phyloP scores from a whole-genome alignment of 37 sponge, comb jelly and placozoan genomes.

The Lycopodina hypogea region DNA sequence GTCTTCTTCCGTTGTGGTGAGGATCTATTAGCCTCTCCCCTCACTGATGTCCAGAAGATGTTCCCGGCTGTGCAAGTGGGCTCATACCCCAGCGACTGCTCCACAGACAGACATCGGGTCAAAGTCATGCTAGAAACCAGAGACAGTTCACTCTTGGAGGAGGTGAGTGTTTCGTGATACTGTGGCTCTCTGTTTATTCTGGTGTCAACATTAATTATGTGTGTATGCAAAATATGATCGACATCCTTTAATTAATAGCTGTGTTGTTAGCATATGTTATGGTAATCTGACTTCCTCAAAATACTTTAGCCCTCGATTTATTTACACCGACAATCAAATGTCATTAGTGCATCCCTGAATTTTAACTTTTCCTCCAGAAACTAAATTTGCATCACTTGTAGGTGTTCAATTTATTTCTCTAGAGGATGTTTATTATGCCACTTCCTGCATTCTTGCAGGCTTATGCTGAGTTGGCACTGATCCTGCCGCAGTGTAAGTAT shows the following conservation, averaged over 20 bases:
- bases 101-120: constrained; percentile 7
- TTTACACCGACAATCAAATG: no score
- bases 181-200: not conserved
- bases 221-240: no score
- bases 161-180: constrained; percentile 25
- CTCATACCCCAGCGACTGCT: constrained; percentile 59
- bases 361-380: no score
- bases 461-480: constrained; percentile 12
- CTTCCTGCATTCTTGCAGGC: constrained; percentile 6
- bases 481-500: constrained; percentile 19
- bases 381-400: no score
- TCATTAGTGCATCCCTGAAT: no score
- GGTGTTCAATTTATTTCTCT: no score
- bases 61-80: constrained; percentile 63
- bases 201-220: no score
- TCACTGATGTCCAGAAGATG: constrained; percentile 39
- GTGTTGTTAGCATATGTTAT: no score
- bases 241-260: no score
- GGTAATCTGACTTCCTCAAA: no score
- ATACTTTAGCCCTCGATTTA: no score
- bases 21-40: constrained; percentile 41
- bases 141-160: constrained; percentile 22
- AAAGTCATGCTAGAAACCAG: constrained; percentile 61
- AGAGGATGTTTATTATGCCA: no score
- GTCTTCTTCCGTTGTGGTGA: constrained; percentile 60